Evolutionary conservation across 2,113 vertebrate genomes (phyloP), one percentile per base, ranked within the genome.

Genomic region (Plectropomus leopardus): DNA sequence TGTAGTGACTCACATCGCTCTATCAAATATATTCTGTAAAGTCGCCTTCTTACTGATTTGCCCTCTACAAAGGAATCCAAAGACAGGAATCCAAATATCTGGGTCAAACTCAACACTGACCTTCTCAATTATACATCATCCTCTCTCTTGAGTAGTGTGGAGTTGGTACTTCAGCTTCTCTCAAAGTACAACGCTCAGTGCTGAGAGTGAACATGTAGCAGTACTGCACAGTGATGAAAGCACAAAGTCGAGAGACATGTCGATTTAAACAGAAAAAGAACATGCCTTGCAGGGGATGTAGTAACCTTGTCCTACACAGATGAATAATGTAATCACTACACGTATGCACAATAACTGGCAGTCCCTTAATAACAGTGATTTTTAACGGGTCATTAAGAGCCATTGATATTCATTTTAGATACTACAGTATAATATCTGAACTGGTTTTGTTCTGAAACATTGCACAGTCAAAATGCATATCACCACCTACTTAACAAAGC

Each of bases 51-150:
- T 3, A n/a, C 55, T 69, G 61, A 48, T 74, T 45, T 65, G 30
- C 23, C 68, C 63, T 70, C 55, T 68, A 51, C 55, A 78, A 66
- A 67, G 30, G n/a, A 75, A 82, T 30, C 21, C 61, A 72, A 61
- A 74, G 73, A 63, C 16, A 63, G 45, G 36, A 71, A 60, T 65
- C 44, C n/a, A 36, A 72, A 70, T 67, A 72, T 47, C 48, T 40
- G 36, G 60, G 65, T 66, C 78, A 87, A 44, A 61, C 23, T 30
- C 53, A 68, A 48, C 54, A 24, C 53, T 48, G 68, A 72, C 66
- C 70, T 68, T 5, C 59, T 87, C 53, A 78, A 74, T 84, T 74
- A 60, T 75, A 63, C 54, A 79, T 72, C 51, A 55, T 63, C 45
- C 34, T 68, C 4, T 76, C 67, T 72, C 26, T 48, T 36, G 34